A percentile compares a stretch with the other conserved stretches of the same genome.
Conservation (phyloP, 2,113 vertebrate genomes). For the Daubentonia madagascariensis region DNA sequence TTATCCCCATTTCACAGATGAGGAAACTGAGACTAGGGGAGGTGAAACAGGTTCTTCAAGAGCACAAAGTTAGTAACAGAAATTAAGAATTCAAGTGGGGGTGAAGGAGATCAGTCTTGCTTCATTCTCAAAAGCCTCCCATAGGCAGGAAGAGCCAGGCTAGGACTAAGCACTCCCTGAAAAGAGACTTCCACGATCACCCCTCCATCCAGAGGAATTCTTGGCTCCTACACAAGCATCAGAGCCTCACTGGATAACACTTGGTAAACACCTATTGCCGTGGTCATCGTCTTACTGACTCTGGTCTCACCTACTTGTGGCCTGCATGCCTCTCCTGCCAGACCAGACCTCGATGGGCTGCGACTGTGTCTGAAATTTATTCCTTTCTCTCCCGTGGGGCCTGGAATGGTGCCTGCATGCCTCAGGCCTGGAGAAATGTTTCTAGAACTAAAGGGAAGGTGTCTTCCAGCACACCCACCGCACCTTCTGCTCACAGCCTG, state of each 20-base stretch:
- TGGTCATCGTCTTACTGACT: fast-evolving
- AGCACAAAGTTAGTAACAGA: not conserved
- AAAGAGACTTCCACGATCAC: not conserved
- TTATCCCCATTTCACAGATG: not conserved
- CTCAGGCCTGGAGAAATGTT: not conserved
- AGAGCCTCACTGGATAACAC: not conserved
- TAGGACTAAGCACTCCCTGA: not conserved
- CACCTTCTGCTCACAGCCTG: not conserved
- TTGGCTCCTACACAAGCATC: not conserved
- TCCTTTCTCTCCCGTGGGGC: not conserved
- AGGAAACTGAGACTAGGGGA: not conserved
- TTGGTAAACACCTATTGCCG: not conserved
- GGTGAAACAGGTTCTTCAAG: not conserved
- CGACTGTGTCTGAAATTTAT: fast-evolving
- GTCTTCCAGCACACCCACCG: not conserved
- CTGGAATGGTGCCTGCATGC: not conserved
- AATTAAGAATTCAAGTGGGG: not conserved
- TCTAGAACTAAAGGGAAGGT: not conserved
- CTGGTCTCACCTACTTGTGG: not conserved
- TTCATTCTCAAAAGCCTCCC: not conserved
- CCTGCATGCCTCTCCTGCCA: fast-evolving
- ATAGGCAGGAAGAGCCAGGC: not conserved
- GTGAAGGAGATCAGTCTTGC: not conserved
- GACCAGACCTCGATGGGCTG: fast-evolving
- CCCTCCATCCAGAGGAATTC: not conserved